phyloP scores from a whole-genome alignment of 2,888 invertebrate species.

The Yponomeuta plumbellus region DNA sequence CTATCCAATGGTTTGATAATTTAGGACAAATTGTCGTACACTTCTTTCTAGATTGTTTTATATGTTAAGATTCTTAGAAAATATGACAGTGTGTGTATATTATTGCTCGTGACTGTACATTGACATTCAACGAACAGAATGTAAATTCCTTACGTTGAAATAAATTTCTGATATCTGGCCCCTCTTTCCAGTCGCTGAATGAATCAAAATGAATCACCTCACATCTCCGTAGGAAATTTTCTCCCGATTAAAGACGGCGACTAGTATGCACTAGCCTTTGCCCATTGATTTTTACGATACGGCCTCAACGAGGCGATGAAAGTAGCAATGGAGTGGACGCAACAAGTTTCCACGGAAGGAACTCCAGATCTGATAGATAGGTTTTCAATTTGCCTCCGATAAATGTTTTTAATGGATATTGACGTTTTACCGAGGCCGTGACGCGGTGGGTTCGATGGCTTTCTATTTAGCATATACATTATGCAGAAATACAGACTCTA shows the following conservation, averaged over 20 bases:
- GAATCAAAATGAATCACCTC: no score
- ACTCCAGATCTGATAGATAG: constrained; percentile 1
- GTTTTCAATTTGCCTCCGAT: constrained; percentile 1
- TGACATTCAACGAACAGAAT: no score
- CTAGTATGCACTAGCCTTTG: neutral
- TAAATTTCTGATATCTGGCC: no score
- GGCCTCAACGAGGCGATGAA: neutral
- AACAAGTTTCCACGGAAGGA: neutral
- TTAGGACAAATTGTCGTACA: no score
- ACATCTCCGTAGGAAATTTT: neutral
- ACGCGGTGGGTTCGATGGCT: neutral
- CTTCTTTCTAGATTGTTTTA: no score
- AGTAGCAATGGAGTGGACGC: neutral
- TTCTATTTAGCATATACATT: neutral
- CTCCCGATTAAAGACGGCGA: neutral
- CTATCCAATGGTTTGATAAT: no score
- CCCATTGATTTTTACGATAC: constrained; percentile 5
- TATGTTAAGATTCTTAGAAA: no score
- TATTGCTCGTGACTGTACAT: no score
- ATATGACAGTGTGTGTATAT: no score
- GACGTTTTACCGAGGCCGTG: neutral
- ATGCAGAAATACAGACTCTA: neutral
- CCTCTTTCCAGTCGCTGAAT: no score
- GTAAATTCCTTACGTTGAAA: no score
- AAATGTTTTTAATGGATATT: neutral